Evolutionary conservation across 1,140 invertebrate genomes (phyloP).

Genomic region (Babylonia areolata): DNA sequence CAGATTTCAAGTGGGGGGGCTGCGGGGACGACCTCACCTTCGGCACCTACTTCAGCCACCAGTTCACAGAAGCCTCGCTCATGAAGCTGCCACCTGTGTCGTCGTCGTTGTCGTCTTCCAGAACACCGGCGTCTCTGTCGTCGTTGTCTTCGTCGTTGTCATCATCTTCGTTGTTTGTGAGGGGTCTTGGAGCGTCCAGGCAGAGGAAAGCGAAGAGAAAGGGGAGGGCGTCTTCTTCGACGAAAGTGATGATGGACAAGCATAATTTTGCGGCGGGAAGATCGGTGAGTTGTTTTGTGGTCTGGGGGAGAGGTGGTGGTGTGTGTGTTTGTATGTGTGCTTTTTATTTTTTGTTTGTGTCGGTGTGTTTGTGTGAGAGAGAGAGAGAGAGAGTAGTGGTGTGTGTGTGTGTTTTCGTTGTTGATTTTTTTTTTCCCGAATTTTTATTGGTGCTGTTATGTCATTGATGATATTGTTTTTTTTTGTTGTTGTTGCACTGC

Average conservation of each 20-base stretch:
- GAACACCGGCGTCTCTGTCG: background rate
- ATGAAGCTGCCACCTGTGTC: constrained; percentile 44
- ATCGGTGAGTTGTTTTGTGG: constrained; percentile 52
- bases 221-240: constrained; percentile 75
- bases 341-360: no score
- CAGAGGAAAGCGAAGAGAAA: constrained; percentile 38
- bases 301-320: background rate
- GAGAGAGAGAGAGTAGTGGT: no score
- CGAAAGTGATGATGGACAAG: constrained; percentile 79
- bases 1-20: constrained; percentile 80
- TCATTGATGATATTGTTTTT: no score
- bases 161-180: no score
- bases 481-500: no score
- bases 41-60: constrained; percentile 79
- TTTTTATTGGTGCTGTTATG: no score
- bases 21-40: constrained; percentile 82
- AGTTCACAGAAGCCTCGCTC: constrained; percentile 81
- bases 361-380: no score
- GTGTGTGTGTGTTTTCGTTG: no score
- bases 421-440: no score
- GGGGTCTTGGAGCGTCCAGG: no score
- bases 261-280: constrained; percentile 80
- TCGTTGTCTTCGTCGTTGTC: background rate
- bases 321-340: no score
- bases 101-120: background rate